Base-by-base conservation (phyloP, 1,140 invertebrate genomes). In the Aphaenogaster ashmeadi region DNA sequence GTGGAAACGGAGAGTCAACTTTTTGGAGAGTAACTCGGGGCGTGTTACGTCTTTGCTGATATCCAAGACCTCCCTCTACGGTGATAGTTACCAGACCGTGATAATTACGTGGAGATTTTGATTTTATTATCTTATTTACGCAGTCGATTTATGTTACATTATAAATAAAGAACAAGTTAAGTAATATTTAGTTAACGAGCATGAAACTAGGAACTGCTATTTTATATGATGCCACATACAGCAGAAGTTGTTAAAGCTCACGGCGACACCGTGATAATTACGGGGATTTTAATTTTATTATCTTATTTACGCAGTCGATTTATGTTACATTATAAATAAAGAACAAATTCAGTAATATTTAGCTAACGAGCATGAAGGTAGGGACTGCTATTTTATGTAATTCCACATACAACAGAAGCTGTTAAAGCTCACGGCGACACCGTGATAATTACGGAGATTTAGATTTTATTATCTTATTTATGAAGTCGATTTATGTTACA, bases 241-340 rank as follows among this genome's bases (percentile, higher is more conserved):
- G 1, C n/a, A 54, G 47, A 52, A 81, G 21, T 15, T 18, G 60
- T 71, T 80, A 41, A 81, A 81, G 64, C 47, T 81, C n/a, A 56
- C 18, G 18, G 0, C 6, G 9, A 1, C 3, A 11, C 8, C n/a
- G 6, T 18, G 8, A 41, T 58, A 27, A 58, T 56, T 38, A 15
- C 0, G 3, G 38, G 0, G 3, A 36, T 56, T 54, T 75, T 41
- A 5, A 36, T 18, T 52, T 52, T 36, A 36, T 21, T n/a, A 18
- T 54, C 15, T 56, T 38, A 38, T 54, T 54, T 36, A 54, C 13
- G 4, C 36, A 18, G 7, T 66, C 6, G 27, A 15, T 74, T 54
- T 13, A n/a, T 21, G 36, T 64, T 64, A 56, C 8, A 54, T 38
- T 52, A 27, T n/a, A 27, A 60, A 77, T 27, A 2, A 41, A 75